Evolutionary conservation across 2,888 invertebrate genomes (phyloP), one percentile per base, ranked within the genome.

Genomic region (Helobdella robusta): DNA sequence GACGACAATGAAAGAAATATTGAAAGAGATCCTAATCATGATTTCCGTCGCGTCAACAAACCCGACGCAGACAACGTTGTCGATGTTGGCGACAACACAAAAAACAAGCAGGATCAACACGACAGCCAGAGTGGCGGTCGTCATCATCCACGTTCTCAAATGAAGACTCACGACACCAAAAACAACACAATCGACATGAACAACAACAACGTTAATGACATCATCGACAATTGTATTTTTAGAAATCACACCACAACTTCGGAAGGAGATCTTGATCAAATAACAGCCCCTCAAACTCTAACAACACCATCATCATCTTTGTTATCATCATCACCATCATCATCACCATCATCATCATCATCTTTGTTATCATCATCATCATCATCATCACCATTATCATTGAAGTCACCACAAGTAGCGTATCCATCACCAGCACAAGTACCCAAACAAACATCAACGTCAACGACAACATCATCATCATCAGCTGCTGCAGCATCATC

Each of bases 301-400:
- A n/a, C 50, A 50, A 6, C 50, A 50, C 18, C 50, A n/a, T n/a
- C n/a, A 15, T n/a, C 44, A 40, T 40, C 56, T 28, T n/a, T 30
- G 28, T 25, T 30, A 30, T 56, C 56, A 28, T 25, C 56, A 56
- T 25, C 56, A 56, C 30, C 32, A 56, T n/a, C 28, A 56, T 25
- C 28, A 56, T 56, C 56, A 56, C 18, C 56, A 56, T 56, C 56
- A 56, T 56, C 25, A 56, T 56, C 56, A 25, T 25, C 32, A 25
- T 6, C 11, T 40, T 40, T n/a, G n/a, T 40, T 32, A 56, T 25
- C 56, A 56, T 56, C 56, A 56, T 56, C 56, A 56, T 56, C 32
- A 56, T n/a, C 56, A 56, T n/a, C 56, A 56, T 25, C 56, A 56
- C n/a, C 56, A 56, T 56, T 28, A 56, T 30, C 56, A 56, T 28